These are phyloP conservation scores for Graptemys geographica DNA, from an alignment of 2,797 vertebrate genomes.

Conservation along the genomic window DNA sequence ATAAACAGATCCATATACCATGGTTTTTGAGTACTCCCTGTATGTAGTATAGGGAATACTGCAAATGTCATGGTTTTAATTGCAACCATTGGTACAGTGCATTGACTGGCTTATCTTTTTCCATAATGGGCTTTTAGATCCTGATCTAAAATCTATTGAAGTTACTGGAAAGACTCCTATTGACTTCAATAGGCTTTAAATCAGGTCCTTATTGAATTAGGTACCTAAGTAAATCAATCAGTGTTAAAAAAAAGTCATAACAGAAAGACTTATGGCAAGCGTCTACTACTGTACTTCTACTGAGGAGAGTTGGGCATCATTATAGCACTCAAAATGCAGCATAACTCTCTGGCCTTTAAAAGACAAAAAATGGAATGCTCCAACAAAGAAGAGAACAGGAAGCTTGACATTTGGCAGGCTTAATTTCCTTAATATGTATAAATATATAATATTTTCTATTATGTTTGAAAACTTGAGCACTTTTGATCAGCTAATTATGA, in stretches of 20 bases:
- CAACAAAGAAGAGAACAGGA: neutral
- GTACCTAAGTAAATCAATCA: neutral
- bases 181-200: constrained; percentile 33
- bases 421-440: constrained; percentile 1
- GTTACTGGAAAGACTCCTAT: neutral
- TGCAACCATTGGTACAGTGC: constrained; percentile 19
- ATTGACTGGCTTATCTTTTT: neutral
- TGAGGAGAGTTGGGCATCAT: constrained; percentile 38
- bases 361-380: neutral
- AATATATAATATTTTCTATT: neutral
- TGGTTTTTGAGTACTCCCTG: constrained; percentile 13
- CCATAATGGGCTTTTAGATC: neutral
- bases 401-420: constrained; percentile 22
- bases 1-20: constrained; percentile 8
- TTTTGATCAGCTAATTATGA: neutral
- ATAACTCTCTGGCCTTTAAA: neutral
- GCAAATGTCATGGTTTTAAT: constrained; percentile 38
- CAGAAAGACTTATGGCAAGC: neutral
- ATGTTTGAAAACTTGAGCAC: neutral
- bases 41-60: constrained; percentile 10
- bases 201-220: neutral
- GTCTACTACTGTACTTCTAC: neutral
- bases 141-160: neutral
- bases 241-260: neutral
- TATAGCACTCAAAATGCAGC: neutral